Evolutionary conservation across 1,140 invertebrate genomes (phyloP), one percentile per base, ranked within the genome.

Genomic region (Trachymyrmex septentrionalis): DNA sequence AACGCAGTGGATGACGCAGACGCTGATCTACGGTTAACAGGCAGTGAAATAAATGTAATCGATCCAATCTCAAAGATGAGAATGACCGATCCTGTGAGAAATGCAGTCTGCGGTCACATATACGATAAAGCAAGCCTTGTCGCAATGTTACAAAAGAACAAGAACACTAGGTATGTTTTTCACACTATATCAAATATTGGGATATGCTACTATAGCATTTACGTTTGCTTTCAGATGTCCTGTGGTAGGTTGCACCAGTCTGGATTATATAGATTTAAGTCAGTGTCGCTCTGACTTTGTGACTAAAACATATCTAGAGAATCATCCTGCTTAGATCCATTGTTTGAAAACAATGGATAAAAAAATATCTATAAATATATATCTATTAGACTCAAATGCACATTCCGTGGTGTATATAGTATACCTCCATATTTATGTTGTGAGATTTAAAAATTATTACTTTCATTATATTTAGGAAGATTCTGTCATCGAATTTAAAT

Each of bases 11-110:
- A 73, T 21, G 53, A 86, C 3, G 24, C 75, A 1, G 93, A 94
- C 61, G 90, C 76, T 19, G 95, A 95, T 59, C 21, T 95, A 12
- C 78, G 86, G 67, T 24, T 94, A 21, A 92, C 87, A 27, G 61
- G 91, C 57, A 85, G 86, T 10, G 77, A 88, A 1, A 72, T 95
- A 24, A 95, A 92, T 80, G 75, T 93, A 0, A 95, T 96, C 69
- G 96, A 96, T 93, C 96, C 96, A 34, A 96, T 96, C 69, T 95
- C 96, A 6, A 96, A 96, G 86, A 95, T 88, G 53, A 92, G 93
- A 38, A 96, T 96, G 69, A 88, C 87, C 3, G 92, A 96, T 85
- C 96, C 96, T 59, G 95, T 96, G 14, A 95, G 93, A 91, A 96
- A 96, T 90, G 93, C 78, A 57, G 85, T 93, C 2, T 96, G 96